Evolutionary conservation across 2,888 invertebrate species (phyloP), one percentile per base, ranked within the genome.

Genomic region (Camponotus fellah): DNA sequence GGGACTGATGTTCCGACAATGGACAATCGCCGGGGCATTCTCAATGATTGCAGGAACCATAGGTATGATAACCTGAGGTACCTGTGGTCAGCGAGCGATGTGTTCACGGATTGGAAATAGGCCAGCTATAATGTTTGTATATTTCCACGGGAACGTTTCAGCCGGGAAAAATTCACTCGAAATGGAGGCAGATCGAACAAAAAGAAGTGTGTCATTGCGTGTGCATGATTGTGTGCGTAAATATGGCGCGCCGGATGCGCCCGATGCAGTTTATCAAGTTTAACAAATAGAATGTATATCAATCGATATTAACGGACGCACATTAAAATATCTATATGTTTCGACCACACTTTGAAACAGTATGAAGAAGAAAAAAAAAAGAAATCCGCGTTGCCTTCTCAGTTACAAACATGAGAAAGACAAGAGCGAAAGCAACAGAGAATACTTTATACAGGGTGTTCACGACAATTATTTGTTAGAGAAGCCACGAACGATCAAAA

Each of bases 1-100:
- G 69, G 43, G 60, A 58, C 60, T 60, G 49, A 71, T 49, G 72
- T 77, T 26, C 68, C 56, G 49, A 72, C 72, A 53, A 77, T 77
- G 58, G 79, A 80, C 72, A 80, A 80, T 80, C 79, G 79, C 79
- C 60, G 43, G 32, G 58, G 79, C 72, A 37, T 60, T 40, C 56
- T 68, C 60, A 26, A 71, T 21, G 60, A 60, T 37, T 26, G 71
- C 46, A 37, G 26, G 60, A 14, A 32, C 37, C 79, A 14, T 37
- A 32, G 37, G 34, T 69, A 14, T 34, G 46, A 79, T 12, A 79
- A 72, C 37, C 62, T 80, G 26, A n/a, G 17, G 21, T 58, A 62
- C 46, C 26, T 72, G 60, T 9, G 26, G 37, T 72, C 72, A 37
- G 17, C 37, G 79, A 71, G 26, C 34, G 26, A 60, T 60, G 79